Evolutionary conservation across 2,888 invertebrate species (phyloP).

Genomic region (Ceriagrion tenellum): DNA sequence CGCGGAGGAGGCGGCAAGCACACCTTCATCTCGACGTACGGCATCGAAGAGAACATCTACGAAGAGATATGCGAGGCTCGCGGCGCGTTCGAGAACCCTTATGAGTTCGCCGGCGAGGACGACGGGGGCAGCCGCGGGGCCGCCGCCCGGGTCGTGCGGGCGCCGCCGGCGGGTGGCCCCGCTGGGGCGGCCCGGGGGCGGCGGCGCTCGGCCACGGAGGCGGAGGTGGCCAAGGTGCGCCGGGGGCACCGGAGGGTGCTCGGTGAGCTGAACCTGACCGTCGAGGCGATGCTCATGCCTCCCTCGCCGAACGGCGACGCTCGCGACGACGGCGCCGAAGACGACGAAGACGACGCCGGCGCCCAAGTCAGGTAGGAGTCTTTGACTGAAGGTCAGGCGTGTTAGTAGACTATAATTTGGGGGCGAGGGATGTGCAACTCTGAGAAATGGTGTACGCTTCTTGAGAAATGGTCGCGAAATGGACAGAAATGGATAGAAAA

Average conservation of each 20-base stretch:
- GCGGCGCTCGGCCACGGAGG: slow-evolving; percentile 81
- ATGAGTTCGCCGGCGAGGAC: slow-evolving; percentile 59
- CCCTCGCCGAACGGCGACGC: slow-evolving; percentile 33
- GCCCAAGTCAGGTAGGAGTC: no score
- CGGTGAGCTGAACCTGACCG: slow-evolving; percentile 91
- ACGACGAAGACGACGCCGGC: background rate
- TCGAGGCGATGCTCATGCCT: slow-evolving; percentile 95
- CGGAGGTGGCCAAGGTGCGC: slow-evolving; percentile 91
- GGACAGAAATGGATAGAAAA: no score
- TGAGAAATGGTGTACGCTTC: no score
- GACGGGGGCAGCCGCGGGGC: background rate
- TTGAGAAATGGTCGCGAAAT: no score
- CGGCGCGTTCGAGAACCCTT: slow-evolving; percentile 68
- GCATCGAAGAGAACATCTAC: slow-evolving; percentile 91
- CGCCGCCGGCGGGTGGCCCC: no score
- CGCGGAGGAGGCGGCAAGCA: slow-evolving; percentile 80
- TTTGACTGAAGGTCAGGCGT: no score
- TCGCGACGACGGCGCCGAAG: slow-evolving; percentile 69
- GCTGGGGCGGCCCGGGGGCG: no score
- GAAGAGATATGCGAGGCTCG: slow-evolving; percentile 86
- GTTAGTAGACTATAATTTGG: no score
- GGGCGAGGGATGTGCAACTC: no score
- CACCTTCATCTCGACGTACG: slow-evolving; percentile 88
- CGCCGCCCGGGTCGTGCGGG: background rate
- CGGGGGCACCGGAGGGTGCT: slow-evolving; percentile 90